Conservation (phyloP, 92 coral and sea anemone genomes). For the Porites cylindrica region DNA sequence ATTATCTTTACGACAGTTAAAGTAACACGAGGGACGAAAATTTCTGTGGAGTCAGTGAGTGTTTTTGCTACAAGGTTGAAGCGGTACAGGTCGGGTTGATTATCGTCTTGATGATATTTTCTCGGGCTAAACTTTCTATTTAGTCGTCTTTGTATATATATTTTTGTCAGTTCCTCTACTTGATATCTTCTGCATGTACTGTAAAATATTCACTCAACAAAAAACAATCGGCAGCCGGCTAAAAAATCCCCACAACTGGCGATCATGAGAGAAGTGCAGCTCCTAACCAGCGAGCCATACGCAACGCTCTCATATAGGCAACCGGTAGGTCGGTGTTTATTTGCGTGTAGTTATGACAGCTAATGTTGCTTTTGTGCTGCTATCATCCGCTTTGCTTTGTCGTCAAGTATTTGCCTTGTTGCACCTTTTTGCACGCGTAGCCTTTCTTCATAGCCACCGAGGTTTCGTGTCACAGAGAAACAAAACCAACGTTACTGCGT, state of each 20-base stretch:
- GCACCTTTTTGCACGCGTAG: neutral
- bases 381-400: conserved; percentile 47
- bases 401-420: conserved; percentile 10
- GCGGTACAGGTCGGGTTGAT: neutral
- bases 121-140: too few species aligned
- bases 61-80: neutral
- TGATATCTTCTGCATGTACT: too few species aligned
- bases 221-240: too few species aligned
- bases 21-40: conserved; percentile 20
- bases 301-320: too few species aligned
- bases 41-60: neutral
- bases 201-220: too few species aligned
- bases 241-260: too few species aligned
- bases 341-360: neutral
- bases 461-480: neutral
- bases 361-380: conserved; percentile 11
- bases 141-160: too few species aligned
- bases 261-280: too few species aligned
- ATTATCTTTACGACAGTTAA: conserved; percentile 50
- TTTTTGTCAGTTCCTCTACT: too few species aligned
- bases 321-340: neutral
- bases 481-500: neutral
- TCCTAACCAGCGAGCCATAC: neutral
- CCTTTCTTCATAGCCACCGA: neutral
- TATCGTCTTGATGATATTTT: neutral